Evolutionary conservation across 1,140 invertebrate genomes (phyloP).

Genomic region (Aradophagus sp.): DNA sequence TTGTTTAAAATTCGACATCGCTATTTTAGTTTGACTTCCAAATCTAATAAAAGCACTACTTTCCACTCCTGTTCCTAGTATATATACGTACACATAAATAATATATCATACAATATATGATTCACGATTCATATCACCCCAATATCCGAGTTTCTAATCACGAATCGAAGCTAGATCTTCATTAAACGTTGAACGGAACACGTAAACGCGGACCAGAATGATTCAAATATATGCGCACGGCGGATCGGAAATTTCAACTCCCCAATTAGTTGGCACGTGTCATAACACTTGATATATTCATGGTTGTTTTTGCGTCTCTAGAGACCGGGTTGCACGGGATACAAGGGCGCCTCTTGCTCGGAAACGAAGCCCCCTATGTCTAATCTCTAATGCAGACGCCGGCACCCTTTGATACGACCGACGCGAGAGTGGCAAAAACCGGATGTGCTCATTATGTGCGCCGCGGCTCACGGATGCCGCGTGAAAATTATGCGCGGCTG

Average conservation of each 20-base stretch:
- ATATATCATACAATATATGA: too few relatives aligned
- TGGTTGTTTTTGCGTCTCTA: constrained; percentile 59
- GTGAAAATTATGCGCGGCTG: constrained; percentile 31
- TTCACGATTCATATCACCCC: too few relatives aligned
- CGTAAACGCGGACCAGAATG: constrained; percentile 20
- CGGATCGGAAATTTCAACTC: constrained; percentile 52
- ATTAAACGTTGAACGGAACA: constrained; percentile 22
- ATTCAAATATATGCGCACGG: constrained; percentile 47
- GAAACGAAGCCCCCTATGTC: constrained; percentile 52
- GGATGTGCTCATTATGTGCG: constrained; percentile 46
- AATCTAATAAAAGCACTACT: too few relatives aligned
- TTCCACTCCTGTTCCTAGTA: too few relatives aligned
- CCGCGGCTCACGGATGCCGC: constrained; percentile 10
- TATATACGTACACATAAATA: too few relatives aligned
- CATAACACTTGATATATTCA: constrained; percentile 59
- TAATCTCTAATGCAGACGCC: constrained; percentile 64
- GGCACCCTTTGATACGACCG: constrained; percentile 58
- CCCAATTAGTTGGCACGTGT: constrained; percentile 63
- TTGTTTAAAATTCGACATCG: too few relatives aligned
- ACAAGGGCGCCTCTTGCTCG: constrained; percentile 49
- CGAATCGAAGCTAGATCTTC: constrained; percentile 14
- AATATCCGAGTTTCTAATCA: too few relatives aligned
- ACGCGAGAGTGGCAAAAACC: constrained; percentile 51
- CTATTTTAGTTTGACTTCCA: too few relatives aligned
- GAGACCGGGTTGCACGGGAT: constrained; percentile 40